Conservation (phyloP, 92 coral and sea anemone genomes). For the Micromussa lordhowensis region DNA sequence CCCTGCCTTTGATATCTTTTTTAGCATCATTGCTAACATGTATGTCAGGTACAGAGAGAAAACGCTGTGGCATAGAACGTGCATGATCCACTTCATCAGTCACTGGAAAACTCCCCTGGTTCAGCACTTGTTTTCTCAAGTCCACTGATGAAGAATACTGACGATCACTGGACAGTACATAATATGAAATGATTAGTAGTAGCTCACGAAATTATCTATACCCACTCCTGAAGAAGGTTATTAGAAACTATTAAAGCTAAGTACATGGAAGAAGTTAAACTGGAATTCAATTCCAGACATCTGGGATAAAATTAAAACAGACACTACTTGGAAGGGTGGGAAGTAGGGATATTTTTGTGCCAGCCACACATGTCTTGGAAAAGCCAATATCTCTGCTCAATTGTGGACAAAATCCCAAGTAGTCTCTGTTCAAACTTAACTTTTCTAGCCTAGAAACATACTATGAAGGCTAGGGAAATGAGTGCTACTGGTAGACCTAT, state of each 20-base stretch:
- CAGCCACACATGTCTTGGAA: background rate
- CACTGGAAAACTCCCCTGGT: constrained; percentile 46
- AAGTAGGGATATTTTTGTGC: too few relatives aligned
- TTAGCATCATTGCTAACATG: constrained; percentile 20
- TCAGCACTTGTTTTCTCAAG: constrained; percentile 19
- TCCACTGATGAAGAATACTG: constrained; percentile 64
- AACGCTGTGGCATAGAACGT: constrained; percentile 29
- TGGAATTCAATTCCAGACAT: too few relatives aligned
- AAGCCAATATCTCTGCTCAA: background rate
- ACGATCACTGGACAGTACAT: constrained; percentile 22
- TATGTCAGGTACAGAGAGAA: constrained; percentile 69
- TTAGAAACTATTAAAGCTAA: too few relatives aligned
- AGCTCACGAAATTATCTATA: background rate
- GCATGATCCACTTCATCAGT: constrained; percentile 54
- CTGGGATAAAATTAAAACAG: too few relatives aligned
- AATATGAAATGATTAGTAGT: background rate
- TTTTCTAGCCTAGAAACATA: too few relatives aligned
- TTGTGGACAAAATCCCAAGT: too few relatives aligned
- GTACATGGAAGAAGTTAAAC: too few relatives aligned
- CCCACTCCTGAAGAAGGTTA: background rate
- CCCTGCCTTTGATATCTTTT: constrained; percentile 10
- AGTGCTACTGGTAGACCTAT: background rate
- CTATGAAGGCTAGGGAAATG: background rate
- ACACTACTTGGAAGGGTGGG: too few relatives aligned
- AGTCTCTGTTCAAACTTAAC: too few relatives aligned